Evolutionary conservation across 2,113 vertebrate species (phyloP).

Genomic region (Zosterops hypoxanthus): DNA sequence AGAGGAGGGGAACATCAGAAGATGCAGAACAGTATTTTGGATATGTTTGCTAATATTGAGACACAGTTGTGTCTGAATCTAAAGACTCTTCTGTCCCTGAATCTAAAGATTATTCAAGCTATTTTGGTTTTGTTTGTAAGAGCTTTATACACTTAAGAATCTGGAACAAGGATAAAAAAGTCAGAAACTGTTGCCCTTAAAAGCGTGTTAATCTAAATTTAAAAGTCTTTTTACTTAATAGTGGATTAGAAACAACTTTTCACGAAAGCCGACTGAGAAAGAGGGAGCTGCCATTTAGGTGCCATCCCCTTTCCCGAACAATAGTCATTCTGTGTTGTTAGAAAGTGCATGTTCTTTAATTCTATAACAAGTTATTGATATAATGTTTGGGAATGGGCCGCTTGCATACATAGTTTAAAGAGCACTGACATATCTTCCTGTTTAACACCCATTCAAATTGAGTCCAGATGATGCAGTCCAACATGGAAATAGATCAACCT

Average conservation of each 20-base stretch:
- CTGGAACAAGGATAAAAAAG: neutral
- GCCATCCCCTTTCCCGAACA: neutral
- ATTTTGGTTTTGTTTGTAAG: neutral
- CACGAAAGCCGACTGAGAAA: neutral
- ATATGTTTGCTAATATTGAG: neutral
- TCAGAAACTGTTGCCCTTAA: neutral
- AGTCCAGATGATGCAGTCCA: neutral
- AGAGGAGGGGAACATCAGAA: neutral
- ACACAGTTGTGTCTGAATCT: neutral
- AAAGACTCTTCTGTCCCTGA: neutral
- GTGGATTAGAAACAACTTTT: neutral
- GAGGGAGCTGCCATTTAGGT: neutral
- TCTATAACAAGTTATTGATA: neutral
- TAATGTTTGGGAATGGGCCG: neutral
- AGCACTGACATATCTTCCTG: no score
- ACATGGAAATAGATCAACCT: neutral
- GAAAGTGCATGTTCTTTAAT: no score
- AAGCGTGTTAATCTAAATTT: neutral
- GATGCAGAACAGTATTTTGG: neutral
- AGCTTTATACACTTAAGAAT: neutral
- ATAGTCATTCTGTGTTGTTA: neutral
- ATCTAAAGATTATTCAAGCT: neutral
- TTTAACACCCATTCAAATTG: neutral
- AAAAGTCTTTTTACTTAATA: neutral
- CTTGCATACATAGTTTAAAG: neutral